Percentiles rank a stretch among this genome's conserved stretches.
Conservation (phyloP, 2,888 invertebrate species). For the Myopa tessellatipennis region DNA sequence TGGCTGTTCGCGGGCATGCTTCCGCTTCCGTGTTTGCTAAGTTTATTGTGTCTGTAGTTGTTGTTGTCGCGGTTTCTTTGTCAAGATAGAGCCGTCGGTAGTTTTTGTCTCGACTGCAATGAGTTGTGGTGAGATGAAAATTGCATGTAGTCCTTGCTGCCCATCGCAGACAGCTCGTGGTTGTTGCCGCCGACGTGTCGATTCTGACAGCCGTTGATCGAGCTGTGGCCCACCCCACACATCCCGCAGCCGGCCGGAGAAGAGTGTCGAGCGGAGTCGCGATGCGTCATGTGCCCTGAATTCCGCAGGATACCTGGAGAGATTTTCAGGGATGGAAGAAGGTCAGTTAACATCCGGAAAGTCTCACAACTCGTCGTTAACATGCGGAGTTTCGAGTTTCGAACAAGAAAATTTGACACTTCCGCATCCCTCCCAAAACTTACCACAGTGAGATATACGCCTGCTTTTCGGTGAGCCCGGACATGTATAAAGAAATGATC, state of each 20-base stretch:
- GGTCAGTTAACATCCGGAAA: not conserved
- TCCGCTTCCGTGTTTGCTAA: slow-evolving; percentile 35
- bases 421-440: slow-evolving; percentile 39
- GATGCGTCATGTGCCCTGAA: slow-evolving; percentile 56
- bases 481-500: slow-evolving; percentile 67
- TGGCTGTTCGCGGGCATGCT: slow-evolving; percentile 35
- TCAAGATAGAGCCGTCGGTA: slow-evolving; percentile 35
- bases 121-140: slow-evolving; percentile 27
- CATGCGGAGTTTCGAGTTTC: not conserved
- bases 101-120: slow-evolving; percentile 42
- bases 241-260: slow-evolving; percentile 46
- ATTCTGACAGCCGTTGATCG: slow-evolving; percentile 44
- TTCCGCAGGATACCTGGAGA: slow-evolving; percentile 57
- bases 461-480: slow-evolving; percentile 66
- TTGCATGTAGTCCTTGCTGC: slow-evolving; percentile 43
- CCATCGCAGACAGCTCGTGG: slow-evolving; percentile 47
- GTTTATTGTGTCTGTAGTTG: slow-evolving; percentile 37
- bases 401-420: no score
- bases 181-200: slow-evolving; percentile 44
- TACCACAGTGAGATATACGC: slow-evolving; percentile 64
- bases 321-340: not conserved
- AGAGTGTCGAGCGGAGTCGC: slow-evolving; percentile 53
- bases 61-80: slow-evolving; percentile 12
- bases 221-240: slow-evolving; percentile 37
- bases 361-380: not conserved